Percentiles rank a stretch among this genome's conserved stretches.
These are phyloP conservation scores for Erebia palarica DNA, from an alignment of 2,888 invertebrate species.

Conservation along the genomic window DNA sequence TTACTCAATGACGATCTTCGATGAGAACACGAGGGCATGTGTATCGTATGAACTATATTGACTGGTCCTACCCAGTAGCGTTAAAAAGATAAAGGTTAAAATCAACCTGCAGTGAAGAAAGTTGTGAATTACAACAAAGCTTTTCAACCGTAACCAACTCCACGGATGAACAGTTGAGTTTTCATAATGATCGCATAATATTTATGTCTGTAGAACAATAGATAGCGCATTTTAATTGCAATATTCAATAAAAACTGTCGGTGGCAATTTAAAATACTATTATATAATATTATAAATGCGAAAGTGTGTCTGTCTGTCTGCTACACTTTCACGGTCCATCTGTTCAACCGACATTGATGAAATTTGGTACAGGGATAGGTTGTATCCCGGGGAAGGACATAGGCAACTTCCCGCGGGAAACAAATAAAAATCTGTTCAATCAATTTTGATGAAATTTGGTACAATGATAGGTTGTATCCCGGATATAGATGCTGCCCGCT, in stretches of 20 bases:
- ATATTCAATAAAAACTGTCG: slow-evolving; percentile 10
- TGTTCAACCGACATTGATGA: no score
- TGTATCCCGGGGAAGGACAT: no score
- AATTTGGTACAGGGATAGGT: no score
- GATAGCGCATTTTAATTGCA: slow-evolving; percentile 14
- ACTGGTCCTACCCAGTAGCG: neutral
- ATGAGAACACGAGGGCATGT: neutral
- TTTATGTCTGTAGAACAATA: slow-evolving; percentile 36
- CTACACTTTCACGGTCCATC: no score
- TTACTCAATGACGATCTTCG: neutral
- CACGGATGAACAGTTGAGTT: slow-evolving; percentile 61
- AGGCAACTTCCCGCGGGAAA: no score
- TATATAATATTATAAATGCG: no score
- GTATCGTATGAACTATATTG: neutral
- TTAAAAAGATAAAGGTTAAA: neutral
- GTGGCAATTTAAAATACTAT: neutral
- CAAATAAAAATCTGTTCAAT: no score
- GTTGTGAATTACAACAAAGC: slow-evolving; percentile 63
- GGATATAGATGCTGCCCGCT: no score
- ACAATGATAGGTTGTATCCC: no score
- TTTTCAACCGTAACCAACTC: slow-evolving; percentile 58
- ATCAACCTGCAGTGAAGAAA: slow-evolving; percentile 50
- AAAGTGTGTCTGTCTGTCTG: no score
- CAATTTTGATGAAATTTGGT: no score
- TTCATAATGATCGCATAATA: slow-evolving; percentile 48